Evolutionary conservation across 2,797 vertebrate species (phyloP), one percentile per base, ranked within the genome.

Genomic region (Typhlichthys subterraneus): DNA sequence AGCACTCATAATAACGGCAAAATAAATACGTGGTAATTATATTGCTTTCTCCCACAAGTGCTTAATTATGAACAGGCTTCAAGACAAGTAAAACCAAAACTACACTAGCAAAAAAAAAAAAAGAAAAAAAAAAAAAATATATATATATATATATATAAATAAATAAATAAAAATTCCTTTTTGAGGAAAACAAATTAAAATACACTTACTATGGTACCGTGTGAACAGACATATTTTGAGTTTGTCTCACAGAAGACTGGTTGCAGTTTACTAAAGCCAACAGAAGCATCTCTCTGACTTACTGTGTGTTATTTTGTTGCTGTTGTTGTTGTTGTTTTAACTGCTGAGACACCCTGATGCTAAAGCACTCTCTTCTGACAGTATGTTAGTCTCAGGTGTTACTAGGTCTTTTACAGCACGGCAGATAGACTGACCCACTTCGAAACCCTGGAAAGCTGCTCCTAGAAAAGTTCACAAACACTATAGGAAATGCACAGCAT

Each of bases 341-440:
- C 61, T 67, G 61, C 67, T 61, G 46, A 58, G 58, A 69, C 59
- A 48, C 64, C 11, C 12, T n/a, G 12, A 69, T 17, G 23, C 61
- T 57, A 38, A 76, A 73, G 62, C 65, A 47, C 0, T 75, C 54
- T 76, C 62, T 66, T 61, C 60, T 72, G 73, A 59, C 61, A 75
- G 62, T 70, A 58, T 12, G 5, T 69, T 10, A 46, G 65, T 63
- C 59, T 51, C 59, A 51, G 56, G 19, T 0, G 12, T 50, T 77
- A 38, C 6, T 6, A 38, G 33, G 33, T 38, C 6, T 38, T 38
- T 6, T 38, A 38, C 67, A 60, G 68, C 56, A 64, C 59, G 42
- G 57, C 56, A 60, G 67, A 78, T 60, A 58, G 51, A 57, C 59
- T 89, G 88, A 91, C 89, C 87, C 86, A 90, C 73, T 91, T 88